A percentile compares a stretch with the other conserved stretches of the same genome.
These are phyloP conservation scores for Biston betularia DNA, from an alignment of 2,888 invertebrate genomes.

Conservation along the genomic window DNA sequence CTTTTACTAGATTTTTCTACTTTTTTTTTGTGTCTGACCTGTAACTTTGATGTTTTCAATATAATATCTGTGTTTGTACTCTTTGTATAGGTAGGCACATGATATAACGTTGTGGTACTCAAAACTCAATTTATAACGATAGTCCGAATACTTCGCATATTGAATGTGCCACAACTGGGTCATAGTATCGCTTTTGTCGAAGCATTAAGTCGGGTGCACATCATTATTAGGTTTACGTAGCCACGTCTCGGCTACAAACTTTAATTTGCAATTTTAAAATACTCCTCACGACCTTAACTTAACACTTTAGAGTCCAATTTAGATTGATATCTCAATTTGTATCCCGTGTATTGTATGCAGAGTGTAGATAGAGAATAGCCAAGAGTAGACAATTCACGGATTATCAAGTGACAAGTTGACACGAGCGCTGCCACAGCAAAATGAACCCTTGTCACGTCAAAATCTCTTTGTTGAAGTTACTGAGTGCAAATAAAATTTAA, in stretches of 20 bases:
- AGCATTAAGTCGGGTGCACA: constrained; percentile 36
- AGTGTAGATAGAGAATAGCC: constrained; percentile 28
- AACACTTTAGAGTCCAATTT: constrained; percentile 15
- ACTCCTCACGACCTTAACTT: constrained; percentile 9
- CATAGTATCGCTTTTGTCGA: constrained; percentile 30
- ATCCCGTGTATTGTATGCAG: constrained; percentile 18
- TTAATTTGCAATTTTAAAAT: constrained; percentile 8
- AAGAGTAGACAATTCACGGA: constrained; percentile 42
- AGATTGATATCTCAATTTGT: constrained; percentile 3
- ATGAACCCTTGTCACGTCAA: constrained; percentile 40
- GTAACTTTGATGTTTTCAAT: too few species aligned
- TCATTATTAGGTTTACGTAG: constrained; percentile 38
- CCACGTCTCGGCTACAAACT: constrained; percentile 19
- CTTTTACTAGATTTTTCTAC: too few species aligned
- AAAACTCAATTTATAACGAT: constrained; percentile 13
- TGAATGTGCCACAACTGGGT: constrained; percentile 34
- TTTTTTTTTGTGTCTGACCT: too few species aligned
- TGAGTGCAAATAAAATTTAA: constrained; percentile 21
- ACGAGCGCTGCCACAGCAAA: constrained; percentile 23
- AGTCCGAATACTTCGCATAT: constrained; percentile 21
- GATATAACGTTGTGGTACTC: background rate
- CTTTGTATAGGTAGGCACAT: background rate
- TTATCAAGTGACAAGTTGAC: constrained; percentile 47
- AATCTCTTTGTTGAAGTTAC: constrained; percentile 33
- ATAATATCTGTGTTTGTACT: too few species aligned